These are phyloP conservation scores for Hymenopus coronatus DNA, from an alignment of 2,888 invertebrate genomes.

Conservation along the genomic window DNA sequence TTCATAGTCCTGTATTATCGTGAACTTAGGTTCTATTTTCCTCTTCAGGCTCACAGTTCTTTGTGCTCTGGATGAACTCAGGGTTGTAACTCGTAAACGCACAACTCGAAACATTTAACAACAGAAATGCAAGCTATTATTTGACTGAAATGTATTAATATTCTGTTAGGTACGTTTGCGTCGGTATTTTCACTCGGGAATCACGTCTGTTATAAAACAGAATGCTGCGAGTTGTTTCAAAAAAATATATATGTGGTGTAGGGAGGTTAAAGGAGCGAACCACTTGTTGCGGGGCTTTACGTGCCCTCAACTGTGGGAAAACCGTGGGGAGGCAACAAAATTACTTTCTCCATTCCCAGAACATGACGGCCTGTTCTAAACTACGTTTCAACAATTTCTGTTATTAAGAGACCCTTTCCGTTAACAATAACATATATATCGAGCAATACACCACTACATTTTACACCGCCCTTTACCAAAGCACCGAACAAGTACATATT, in stretches of 20 bases:
- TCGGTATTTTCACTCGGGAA: not conserved
- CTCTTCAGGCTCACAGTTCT: too few relatives aligned
- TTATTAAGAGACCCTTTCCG: not conserved
- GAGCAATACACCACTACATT: too few relatives aligned
- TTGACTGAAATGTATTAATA: not conserved
- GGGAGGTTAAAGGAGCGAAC: not conserved
- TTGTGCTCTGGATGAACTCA: too few relatives aligned
- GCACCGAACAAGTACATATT: too few relatives aligned
- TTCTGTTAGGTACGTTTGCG: not conserved
- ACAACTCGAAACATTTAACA: too few relatives aligned
- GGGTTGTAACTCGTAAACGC: too few relatives aligned
- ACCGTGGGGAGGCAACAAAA: not conserved
- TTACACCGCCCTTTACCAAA: too few relatives aligned
- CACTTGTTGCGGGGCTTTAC: not conserved
- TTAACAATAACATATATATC: not conserved
- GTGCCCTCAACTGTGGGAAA: not conserved
- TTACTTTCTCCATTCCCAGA: not conserved
- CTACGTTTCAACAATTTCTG: not conserved
- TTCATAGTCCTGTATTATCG: too few relatives aligned
- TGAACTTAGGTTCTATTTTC: too few relatives aligned
- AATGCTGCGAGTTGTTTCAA: not conserved
- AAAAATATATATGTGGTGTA: not conserved
- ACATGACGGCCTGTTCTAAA: not conserved
- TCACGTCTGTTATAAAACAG: not conserved
- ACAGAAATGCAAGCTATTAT: too few relatives aligned